Evolutionary conservation across 2,888 invertebrate species (phyloP), one percentile per base, ranked within the genome.

Genomic region (Mythimna impura): DNA sequence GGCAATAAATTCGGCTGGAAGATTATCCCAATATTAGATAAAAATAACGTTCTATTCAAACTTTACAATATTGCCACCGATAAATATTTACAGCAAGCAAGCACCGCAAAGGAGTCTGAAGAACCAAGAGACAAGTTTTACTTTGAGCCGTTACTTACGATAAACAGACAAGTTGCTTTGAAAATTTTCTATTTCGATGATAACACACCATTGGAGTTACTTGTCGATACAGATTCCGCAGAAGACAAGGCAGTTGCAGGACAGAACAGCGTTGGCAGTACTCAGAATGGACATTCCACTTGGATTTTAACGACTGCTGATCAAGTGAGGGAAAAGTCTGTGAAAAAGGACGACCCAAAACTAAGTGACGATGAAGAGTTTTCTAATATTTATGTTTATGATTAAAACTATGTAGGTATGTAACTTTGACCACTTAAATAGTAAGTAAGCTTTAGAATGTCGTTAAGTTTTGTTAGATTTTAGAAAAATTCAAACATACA

Each of bases 111-210:
- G 14, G 25, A 68, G n/a, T 61, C 64, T 36, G 2, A 61, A 62
- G 65, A 64, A 43, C 12, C 17, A 36, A 43, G 17, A 1, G 66
- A 77, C 22, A 67, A 36, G 34, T 78, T 78, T 43, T 40, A 34
- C 30, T 78, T 78, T 3, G 17, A 65, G 14, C 77, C 78, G 9
- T 2, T 52, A 61, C 47, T 76, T 40, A 25, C 43, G 34, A 54
- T 10, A 12, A 78, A 72, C 9, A 50, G 72, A n/a, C 58, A 72
- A 22, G 50, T 78, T 2, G 58, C 60, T 17, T 78, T 78, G 20
- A 17, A 55, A 0, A 78, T 78, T 57, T 43, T 25, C 5, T 61
- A 50, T 57, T 61, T 3, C 10, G 58, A 72, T 17, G 60, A 52
- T 57, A 55, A 55, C 25, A 36, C 50, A 20, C 47, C 7, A 17